A percentile compares a stretch with the other conserved stretches of the same genome.
Conservation (phyloP, 2,797 vertebrate genomes). For the Micrastur ruficollis region DNA sequence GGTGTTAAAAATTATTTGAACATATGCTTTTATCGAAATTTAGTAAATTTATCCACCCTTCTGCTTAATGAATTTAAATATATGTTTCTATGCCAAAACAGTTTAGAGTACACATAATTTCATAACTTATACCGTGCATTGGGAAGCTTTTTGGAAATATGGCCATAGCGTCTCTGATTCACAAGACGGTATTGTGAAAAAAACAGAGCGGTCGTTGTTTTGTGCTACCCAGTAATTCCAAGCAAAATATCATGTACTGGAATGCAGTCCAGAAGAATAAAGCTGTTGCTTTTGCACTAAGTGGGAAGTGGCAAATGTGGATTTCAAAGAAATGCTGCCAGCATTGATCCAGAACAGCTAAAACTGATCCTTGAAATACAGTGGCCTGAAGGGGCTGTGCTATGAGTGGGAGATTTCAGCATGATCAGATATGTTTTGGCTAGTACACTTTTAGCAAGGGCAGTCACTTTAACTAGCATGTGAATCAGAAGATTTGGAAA, state of each 20-base stretch:
- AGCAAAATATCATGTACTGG: neutral
- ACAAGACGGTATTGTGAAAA: neutral
- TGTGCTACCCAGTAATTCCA: neutral
- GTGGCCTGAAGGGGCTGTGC: neutral
- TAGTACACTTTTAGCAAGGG: neutral
- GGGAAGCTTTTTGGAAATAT: neutral
- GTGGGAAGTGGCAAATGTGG: neutral
- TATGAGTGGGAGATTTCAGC: neutral
- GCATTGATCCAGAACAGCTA: neutral
- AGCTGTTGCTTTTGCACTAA: neutral
- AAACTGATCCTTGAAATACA: neutral
- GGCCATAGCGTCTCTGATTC: neutral
- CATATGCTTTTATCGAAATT: neutral
- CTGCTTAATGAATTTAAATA: neutral
- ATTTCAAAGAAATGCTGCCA: neutral
- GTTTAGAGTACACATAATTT: neutral
- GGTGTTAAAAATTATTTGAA: neutral
- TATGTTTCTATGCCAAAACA: neutral
- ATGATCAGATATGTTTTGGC: neutral
- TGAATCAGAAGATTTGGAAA: neutral
- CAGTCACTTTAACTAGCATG: neutral
- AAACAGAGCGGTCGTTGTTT: neutral
- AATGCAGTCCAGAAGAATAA: neutral
- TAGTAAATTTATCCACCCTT: neutral
- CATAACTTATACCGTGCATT: rapidly evolving